Base-by-base conservation (phyloP, 2,888 invertebrate species). In the Phaonia tiefii region DNA sequence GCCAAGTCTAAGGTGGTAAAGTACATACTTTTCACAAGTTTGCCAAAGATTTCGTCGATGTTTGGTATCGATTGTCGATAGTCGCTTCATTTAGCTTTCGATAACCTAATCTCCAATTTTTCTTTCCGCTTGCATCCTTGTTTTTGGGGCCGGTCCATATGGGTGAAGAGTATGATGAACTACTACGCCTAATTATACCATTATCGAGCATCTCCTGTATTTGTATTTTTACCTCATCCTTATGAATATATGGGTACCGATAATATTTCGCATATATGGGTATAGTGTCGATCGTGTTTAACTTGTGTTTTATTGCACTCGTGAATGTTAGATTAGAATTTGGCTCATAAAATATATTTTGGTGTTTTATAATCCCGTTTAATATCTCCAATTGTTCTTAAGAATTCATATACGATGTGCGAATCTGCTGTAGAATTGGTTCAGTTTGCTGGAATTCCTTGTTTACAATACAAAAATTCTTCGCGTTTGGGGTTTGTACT, bases 201-300 rank as follows among this genome's bases (percentile, higher is more conserved):
- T n/a, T n/a, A n/a, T n/a, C n/a, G n/a, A n/a, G n/a, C n/a, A 80
- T 77, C 51, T 80, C 80, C 2, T 51, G 70, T 10, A 77, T 77
- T 66, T 81, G 78, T 10, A 2, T 46, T 4, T 75, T 7, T 15
- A 79, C 71, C 44, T 79, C 71, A 26, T 49, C 26, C 25, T 76
- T 77, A 42, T 75, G 75, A 17, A 75, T 63, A 11, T 75, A 75
- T 0, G 69, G 73, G 42, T 76, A 80, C 5, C 76, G 17, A 25
- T 80, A 73, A 4, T 73, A 44, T 39, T 80, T 76, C 11, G 74
- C 56, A 39, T 13, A 26, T 11, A 75, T 72, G 13, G 72, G 72
- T 0, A 56, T 46, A 37, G 76, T 17, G 11, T 73, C 39, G 11
- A 17, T 42, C 4, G 73, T 70, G 20, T 51, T 69, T 25, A 76